phyloP scores from a whole-genome alignment of 2,888 invertebrate species.

The Cremastobaeus sp. region DNA sequence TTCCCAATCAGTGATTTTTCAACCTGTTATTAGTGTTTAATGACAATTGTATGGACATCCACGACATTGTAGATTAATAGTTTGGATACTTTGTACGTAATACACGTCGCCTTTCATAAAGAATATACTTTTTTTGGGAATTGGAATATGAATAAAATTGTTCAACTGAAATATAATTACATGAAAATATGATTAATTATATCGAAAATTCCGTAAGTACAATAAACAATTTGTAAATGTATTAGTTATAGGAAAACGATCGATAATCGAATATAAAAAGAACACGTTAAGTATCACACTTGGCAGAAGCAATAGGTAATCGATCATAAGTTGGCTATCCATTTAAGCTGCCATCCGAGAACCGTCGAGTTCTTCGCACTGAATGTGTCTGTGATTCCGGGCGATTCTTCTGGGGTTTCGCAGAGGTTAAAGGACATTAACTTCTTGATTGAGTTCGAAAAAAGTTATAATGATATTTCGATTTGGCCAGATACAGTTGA shows the following conservation, averaged over 20 bases:
- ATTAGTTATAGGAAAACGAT: not conserved
- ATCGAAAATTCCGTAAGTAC: not conserved
- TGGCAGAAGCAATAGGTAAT: conserved; percentile 72
- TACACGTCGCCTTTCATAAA: no score
- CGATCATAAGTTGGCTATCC: conserved; percentile 76
- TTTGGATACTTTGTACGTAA: no score
- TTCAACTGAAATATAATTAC: no score
- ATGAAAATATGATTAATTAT: no score
- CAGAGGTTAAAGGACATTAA: conserved; percentile 76
- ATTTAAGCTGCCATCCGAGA: conserved; percentile 76
- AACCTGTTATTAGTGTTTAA: not conserved
- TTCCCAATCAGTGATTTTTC: conserved; percentile 31
- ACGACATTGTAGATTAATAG: no score
- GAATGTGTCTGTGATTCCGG: conserved; percentile 62
- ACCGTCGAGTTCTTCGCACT: conserved; percentile 73
- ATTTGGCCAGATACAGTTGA: conserved; percentile 63
- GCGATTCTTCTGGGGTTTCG: conserved; percentile 70
- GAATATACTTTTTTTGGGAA: no score
- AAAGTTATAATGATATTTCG: conserved; percentile 78
- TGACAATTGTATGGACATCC: no score
- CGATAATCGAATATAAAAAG: conserved; percentile 43
- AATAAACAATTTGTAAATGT: not conserved
- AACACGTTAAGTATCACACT: conserved; percentile 49
- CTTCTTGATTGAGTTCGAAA: conserved; percentile 76
- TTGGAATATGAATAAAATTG: no score